Percentiles rank a stretch among this genome's conserved stretches.
Evolutionary conservation across 2,113 vertebrate species (phyloP).

Genomic region (Urocitellus parryii): DNA sequence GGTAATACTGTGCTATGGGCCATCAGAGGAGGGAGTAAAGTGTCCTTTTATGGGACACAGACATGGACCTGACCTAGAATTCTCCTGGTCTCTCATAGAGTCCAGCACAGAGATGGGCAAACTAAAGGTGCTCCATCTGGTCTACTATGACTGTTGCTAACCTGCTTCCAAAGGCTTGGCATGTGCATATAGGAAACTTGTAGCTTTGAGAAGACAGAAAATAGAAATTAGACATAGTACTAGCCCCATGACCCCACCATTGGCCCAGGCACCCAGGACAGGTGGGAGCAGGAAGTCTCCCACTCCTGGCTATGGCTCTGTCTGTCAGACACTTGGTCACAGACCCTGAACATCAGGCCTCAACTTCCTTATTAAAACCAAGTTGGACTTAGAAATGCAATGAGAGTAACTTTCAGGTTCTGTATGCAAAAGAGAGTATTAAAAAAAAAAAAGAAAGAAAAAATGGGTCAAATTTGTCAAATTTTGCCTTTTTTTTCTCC

Average conservation of each 20-base stretch:
- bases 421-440: neutral
- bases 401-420: neutral
- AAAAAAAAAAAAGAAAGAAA: neutral
- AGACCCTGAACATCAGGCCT: neutral
- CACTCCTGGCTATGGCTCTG: neutral
- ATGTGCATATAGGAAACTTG: neutral
- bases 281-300: neutral
- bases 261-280: neutral
- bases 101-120: neutral
- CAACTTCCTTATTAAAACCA: neutral
- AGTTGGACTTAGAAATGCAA: neutral
- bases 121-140: neutral
- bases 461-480: neutral
- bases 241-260: neutral
- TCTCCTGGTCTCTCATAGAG: neutral
- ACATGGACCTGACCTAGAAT: fast-evolving
- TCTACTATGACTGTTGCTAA: neutral
- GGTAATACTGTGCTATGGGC: neutral
- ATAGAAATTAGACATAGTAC: neutral
- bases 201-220: neutral
- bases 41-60: neutral
- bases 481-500: neutral
- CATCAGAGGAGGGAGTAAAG: neutral
- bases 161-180: neutral
- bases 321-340: neutral